Percentiles rank a stretch among this genome's conserved stretches.
These are phyloP conservation scores for Drosophila tropicalis DNA, from an alignment of 1,140 invertebrate species.

Conservation along the genomic window DNA sequence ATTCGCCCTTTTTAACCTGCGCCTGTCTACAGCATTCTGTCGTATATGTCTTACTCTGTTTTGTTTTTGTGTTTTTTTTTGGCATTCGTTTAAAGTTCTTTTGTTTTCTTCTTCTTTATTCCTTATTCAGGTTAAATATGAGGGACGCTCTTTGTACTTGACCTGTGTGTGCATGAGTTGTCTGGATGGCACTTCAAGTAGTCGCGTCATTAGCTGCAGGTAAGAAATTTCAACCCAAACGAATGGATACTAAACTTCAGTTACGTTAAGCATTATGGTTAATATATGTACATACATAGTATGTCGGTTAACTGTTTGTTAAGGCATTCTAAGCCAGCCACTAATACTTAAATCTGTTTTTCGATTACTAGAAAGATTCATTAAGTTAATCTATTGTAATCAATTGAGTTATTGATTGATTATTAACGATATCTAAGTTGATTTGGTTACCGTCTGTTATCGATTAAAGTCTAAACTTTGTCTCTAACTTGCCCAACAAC, in stretches of 20 bases:
- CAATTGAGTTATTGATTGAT: too few species aligned
- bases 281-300: too few species aligned
- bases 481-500: too few species aligned
- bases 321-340: not conserved
- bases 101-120: slow-evolving; percentile 28
- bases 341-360: too few species aligned
- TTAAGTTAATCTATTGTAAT: too few species aligned
- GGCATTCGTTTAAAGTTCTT: slow-evolving; percentile 17
- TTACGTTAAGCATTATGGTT: too few species aligned
- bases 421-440: too few species aligned
- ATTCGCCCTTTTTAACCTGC: slow-evolving; percentile 2
- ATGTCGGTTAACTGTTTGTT: not conserved
- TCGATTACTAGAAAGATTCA: too few species aligned
- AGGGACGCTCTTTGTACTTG: slow-evolving; percentile 93
- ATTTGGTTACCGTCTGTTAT: too few species aligned
- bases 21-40: slow-evolving; percentile 1
- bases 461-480: too few species aligned
- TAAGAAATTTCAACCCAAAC: slow-evolving; percentile 38
- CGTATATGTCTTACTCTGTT: not conserved
- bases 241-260: too few species aligned
- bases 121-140: slow-evolving; percentile 91
- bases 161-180: slow-evolving; percentile 97
- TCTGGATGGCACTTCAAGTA: slow-evolving; percentile 91
- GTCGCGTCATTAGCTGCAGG: slow-evolving; percentile 89
- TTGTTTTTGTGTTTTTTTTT: slow-evolving; percentile 12